phyloP scores from a whole-genome alignment of 2,797 vertebrate genomes.

The Leucoraja ocellata region DNA sequence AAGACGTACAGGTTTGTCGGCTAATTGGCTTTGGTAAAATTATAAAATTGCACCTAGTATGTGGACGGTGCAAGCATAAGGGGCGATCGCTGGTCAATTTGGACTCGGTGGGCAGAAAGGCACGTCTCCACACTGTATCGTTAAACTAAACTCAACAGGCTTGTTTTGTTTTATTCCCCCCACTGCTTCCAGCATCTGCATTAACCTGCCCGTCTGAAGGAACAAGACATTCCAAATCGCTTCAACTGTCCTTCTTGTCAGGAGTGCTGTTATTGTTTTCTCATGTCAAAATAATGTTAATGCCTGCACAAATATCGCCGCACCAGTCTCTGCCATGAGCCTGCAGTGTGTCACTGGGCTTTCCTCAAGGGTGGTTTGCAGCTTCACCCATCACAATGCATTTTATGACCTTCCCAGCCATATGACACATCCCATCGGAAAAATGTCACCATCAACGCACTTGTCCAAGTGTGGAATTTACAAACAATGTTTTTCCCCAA shows the following conservation, averaged over 20 bases:
- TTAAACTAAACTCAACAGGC: no score
- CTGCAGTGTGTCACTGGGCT: not conserved
- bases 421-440: not conserved
- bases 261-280: slow-evolving; percentile 4
- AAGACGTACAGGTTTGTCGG: no score
- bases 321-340: not conserved
- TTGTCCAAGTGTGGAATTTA: not conserved
- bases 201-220: not conserved
- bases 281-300: slow-evolving; percentile 6
- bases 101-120: no score
- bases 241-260: not conserved
- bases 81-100: no score
- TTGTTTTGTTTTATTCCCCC: no score
- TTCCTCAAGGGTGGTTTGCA: not conserved
- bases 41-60: no score
- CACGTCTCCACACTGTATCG: no score
- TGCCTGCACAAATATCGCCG: not conserved
- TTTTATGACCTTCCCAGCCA: not conserved
- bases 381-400: not conserved
- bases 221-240: not conserved
- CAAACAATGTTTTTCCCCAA: not conserved
- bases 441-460: not conserved
- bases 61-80: no score
- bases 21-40: no score
- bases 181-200: not conserved